Percentiles rank a stretch among this genome's conserved stretches.
These are phyloP conservation scores for Junonia oenone DNA, from an alignment of 2,888 invertebrate genomes.

Conservation along the genomic window DNA sequence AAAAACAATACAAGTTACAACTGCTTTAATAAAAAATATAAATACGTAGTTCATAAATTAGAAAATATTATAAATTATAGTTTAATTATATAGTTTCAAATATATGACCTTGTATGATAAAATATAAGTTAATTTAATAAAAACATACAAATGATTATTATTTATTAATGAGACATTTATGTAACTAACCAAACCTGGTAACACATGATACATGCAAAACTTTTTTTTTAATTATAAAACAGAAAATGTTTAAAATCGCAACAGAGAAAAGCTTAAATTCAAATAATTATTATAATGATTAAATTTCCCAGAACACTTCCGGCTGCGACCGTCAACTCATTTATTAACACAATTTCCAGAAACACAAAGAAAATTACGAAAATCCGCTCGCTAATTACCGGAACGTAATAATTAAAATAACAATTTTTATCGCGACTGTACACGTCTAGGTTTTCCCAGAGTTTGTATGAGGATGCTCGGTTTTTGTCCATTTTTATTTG, in stretches of 20 bases:
- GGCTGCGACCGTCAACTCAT: no score
- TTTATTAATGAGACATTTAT: no score
- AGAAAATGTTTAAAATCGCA: neutral
- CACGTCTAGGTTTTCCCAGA: constrained; percentile 1
- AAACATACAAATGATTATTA: no score
- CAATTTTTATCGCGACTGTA: constrained; percentile 3
- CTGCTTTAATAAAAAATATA: neutral
- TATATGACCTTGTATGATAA: neutral
- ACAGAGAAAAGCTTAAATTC: no score
- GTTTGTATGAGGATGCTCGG: neutral
- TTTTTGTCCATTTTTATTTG: neutral
- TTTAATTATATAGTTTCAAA: neutral
- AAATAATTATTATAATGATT: neutral
- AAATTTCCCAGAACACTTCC: neutral
- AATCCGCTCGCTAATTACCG: constrained; percentile 1
- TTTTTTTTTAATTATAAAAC: neutral
- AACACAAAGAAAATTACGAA: constrained; percentile 1
- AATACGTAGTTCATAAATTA: neutral
- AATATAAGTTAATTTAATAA: no score
- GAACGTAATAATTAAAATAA: constrained; percentile 4
- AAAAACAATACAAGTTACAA: neutral
- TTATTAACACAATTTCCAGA: neutral
- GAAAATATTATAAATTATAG: neutral
- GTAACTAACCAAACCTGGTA: no score
- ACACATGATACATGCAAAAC: no score